A percentile compares a stretch with the other conserved stretches of the same genome.
Conservation (phyloP, 2,888 invertebrate species). For the Sipunculus nudus region DNA sequence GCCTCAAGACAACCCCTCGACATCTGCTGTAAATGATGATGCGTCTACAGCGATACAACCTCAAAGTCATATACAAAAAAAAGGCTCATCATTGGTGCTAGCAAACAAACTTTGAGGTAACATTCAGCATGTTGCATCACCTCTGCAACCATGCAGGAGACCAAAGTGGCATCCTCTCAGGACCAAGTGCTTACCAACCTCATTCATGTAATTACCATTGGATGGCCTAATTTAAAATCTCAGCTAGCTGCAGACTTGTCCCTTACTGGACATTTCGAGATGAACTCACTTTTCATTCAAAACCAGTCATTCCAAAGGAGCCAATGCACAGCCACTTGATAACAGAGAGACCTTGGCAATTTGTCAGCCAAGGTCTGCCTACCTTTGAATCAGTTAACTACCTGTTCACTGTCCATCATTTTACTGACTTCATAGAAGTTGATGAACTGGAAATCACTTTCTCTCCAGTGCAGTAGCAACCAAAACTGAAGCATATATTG, state of each 20-base stretch:
- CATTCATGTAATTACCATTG: background rate
- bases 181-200: background rate
- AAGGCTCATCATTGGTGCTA: constrained; percentile 1
- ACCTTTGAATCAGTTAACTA: background rate
- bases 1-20: constrained; percentile 1
- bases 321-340: constrained; percentile 4
- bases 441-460: constrained; percentile 5
- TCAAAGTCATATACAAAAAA: constrained; percentile 11
- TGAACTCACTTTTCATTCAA: background rate
- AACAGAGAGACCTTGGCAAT: constrained; percentile 1
- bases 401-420: constrained; percentile 12
- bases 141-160: background rate
- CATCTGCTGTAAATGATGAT: constrained; percentile 13
- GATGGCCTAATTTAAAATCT: background rate
- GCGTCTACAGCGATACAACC: constrained; percentile 10
- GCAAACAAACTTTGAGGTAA: constrained; percentile 4
- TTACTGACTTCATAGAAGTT: constrained; percentile 5
- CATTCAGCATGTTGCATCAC: background rate
- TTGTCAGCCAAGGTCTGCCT: constrained; percentile 4
- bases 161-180: background rate
- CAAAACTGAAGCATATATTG: constrained; percentile 5
- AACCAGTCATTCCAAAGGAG: constrained; percentile 1
- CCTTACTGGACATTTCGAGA: background rate
- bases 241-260: background rate
- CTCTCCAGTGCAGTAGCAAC: background rate